Base-by-base conservation (phyloP, 2,888 invertebrate genomes). In the Eucera pruinosa region DNA sequence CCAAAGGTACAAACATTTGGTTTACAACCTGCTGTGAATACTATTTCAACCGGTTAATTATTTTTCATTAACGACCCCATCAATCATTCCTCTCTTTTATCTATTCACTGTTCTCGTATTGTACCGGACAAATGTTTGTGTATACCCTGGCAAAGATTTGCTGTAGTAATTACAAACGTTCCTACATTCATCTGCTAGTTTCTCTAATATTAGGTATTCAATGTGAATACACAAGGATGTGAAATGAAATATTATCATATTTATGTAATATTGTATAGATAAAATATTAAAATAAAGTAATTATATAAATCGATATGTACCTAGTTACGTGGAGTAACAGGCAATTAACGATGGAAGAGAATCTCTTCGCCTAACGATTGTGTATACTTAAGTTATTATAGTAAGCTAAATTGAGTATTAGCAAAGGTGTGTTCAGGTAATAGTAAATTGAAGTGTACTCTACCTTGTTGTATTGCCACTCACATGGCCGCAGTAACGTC, bases 401-500 rank as follows among this genome's bases (percentile, higher is more conserved):
- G n/a, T n/a, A n/a, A n/a, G n/a, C n/a, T n/a, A n/a, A n/a, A n/a
- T n/a, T n/a, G n/a, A 20, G 20, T 7, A 5, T n/a, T 20, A 18
- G 11, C 11, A 58, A 7, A 33, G 3, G 39, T 43, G 30, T 15
- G 20, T 25, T 7, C 15, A 36, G n/a, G 2, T 7, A 11, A 15
- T 47, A 18, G 66, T n/a, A 27, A 36, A 60, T 57, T 47, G 54
- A 68, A 73, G 73, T 54, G 45, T 83, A 87, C 86, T 86, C 25
- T 86, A 89, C 90, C 89, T 90, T 43, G 90, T 90, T 52, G 87
- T 65, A 60, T 90, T 90, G 65, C 87, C 89, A 23, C 80, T 86
- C 41, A 89, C 87, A 69, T 90, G 89, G 54, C 90, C 90, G 80
- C 90, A 90, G 64, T 90, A 90, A 64, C 90, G 88, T 67, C 89